Evolutionary conservation across 2,113 vertebrate genomes (phyloP), one percentile per base, ranked within the genome.

Genomic region (Peromyscus californicus): DNA sequence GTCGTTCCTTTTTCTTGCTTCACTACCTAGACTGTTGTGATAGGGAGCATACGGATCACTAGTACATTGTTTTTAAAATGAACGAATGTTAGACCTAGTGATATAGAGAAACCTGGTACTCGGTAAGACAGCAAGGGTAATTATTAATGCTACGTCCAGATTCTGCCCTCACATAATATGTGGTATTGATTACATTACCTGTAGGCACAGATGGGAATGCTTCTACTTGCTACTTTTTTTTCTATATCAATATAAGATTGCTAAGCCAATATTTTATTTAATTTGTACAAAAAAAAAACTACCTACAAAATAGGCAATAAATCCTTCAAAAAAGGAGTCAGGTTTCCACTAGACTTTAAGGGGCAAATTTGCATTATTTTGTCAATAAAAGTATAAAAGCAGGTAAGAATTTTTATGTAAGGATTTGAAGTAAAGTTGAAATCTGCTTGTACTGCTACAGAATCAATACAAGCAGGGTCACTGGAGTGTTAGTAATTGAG

Each of bases 381-480:
- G 74, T 96, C 87, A 94, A 95, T 95, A 93, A 87, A 95, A 83
- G 33, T 57, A 93, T 74, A 93, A 94, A 83, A 70, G 17, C 45
- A 80, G 51, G 42, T 84, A 54, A 75, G 59, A 88, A 94, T 90
- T 94, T 91, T 84, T 94, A 48, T 74, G 74, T 89, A 63, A 94
- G 78, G 36, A 87, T 85, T 91, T 83, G 78, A 91, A 91, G 57
- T n/a, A 59, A 70, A 76, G 57, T 22, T 88, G 39, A 24, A 91
- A 92, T 92, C 83, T 80, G n/a, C 36, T 39, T 90, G n/a, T 54
- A 87, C 51, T 42, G 90, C 33, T 82, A 3, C 67, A 57, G 75
- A 89, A 89, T 96, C 95, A 88, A 94, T 96, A 75, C 21, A 78
- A 51, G 42, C 80, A 80, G 69, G n/a, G 6, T 80, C 84, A 36